These are phyloP conservation scores for Aleadryas rufinucha DNA, from an alignment of 2,113 vertebrate species.

Conservation along the genomic window DNA sequence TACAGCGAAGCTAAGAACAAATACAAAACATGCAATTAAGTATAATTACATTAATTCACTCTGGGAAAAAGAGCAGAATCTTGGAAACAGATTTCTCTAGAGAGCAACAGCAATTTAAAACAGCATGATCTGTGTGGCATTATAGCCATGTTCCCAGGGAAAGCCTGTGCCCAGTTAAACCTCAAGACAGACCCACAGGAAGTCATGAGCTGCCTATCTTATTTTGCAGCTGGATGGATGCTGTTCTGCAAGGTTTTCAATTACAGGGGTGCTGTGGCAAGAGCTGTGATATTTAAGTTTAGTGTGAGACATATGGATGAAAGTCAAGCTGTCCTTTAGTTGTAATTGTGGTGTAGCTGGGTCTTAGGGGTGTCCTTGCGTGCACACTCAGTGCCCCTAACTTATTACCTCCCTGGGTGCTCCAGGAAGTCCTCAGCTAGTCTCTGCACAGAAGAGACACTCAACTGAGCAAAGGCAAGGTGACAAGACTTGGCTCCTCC, in stretches of 20 bases:
- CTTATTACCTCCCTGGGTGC: neutral
- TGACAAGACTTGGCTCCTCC: neutral
- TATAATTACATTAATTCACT: neutral
- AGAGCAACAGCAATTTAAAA: neutral
- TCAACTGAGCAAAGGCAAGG: neutral
- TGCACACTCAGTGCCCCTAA: neutral
- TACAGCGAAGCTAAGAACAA: neutral
- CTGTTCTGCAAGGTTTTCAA: neutral
- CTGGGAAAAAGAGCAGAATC: neutral
- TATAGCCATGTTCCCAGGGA: neutral
- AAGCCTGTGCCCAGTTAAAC: neutral
- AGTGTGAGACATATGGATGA: neutral
- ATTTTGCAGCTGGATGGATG: neutral
- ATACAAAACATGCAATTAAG: neutral
- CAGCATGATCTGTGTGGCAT: accelerated
- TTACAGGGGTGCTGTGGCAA: neutral
- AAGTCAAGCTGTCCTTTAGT: neutral
- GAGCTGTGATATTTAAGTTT: neutral
- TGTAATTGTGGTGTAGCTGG: neutral
- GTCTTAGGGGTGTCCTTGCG: neutral
- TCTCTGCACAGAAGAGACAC: neutral
- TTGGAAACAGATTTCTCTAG: neutral
- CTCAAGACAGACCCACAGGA: neutral
- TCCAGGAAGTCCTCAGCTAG: neutral
- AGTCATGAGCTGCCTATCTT: neutral